A percentile compares a stretch with the other conserved stretches of the same genome.
These are phyloP conservation scores for Mesoclemmys tuberculata DNA, from an alignment of 2,113 vertebrate genomes.

Conservation along the genomic window DNA sequence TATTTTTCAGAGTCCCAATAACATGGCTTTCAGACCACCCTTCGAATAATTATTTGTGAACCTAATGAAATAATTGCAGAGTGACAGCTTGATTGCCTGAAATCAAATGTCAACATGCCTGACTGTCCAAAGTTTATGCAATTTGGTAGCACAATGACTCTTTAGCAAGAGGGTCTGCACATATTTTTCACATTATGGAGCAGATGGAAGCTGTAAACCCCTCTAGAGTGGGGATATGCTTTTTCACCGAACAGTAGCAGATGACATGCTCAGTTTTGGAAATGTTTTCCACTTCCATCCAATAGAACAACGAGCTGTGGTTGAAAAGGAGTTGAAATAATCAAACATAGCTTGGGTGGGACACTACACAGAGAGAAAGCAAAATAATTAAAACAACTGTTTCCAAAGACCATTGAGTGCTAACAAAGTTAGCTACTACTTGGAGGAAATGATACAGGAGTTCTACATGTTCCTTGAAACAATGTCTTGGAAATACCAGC, in stretches of 20 bases:
- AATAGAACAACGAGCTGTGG: conserved; percentile 53
- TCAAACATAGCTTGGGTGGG: neutral
- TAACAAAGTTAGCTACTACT: neutral
- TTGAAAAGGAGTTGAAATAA: conserved; percentile 24
- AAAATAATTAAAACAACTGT: neutral
- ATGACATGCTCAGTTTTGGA: conserved; percentile 74
- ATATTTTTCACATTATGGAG: conserved; percentile 81
- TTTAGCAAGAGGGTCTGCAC: neutral
- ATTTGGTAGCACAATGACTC: conserved; percentile 59
- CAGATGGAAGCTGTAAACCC: conserved; percentile 82
- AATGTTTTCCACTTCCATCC: conserved; percentile 66
- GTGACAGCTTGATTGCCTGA: conserved; percentile 56
- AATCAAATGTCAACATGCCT: conserved; percentile 76
- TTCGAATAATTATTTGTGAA: conserved; percentile 77
- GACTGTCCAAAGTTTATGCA: conserved; percentile 48
- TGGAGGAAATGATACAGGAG: neutral
- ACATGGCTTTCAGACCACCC: conserved; percentile 75
- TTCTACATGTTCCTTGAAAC: neutral
- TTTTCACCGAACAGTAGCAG: conserved; percentile 78
- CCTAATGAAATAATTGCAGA: conserved; percentile 79
- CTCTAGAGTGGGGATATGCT: conserved; percentile 64
- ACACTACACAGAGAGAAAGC: neutral
- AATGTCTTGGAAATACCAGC: neutral
- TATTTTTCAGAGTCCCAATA: conserved; percentile 25
- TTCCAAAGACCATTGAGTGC: neutral